Conservation (phyloP, 1,140 invertebrate species). For the Lamellibrachia luymesi region DNA sequence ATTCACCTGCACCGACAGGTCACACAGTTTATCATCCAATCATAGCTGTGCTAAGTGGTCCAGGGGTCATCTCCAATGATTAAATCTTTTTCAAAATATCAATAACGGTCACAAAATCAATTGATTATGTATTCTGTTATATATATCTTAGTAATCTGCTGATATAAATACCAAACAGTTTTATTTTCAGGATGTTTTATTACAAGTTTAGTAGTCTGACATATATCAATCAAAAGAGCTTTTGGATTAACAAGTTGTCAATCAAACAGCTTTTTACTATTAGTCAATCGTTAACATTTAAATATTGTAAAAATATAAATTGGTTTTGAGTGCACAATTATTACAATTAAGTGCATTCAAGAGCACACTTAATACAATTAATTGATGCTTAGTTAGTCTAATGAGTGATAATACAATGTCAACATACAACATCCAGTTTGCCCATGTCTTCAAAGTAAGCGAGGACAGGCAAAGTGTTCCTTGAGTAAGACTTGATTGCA, state of each 20-base stretch:
- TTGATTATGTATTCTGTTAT: too few relatives aligned
- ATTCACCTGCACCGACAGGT: neutral
- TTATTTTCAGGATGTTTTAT: neutral
- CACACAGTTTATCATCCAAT: neutral
- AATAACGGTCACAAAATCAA: too few relatives aligned
- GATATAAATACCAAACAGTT: too few relatives aligned
- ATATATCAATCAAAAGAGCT: too few relatives aligned
- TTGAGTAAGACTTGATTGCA: neutral
- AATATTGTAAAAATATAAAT: neutral
- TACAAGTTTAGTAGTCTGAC: too few relatives aligned
- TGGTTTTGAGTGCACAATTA: neutral
- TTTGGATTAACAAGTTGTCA: too few relatives aligned
- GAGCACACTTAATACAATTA: neutral
- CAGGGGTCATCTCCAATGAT: too few relatives aligned
- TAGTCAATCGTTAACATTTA: too few relatives aligned
- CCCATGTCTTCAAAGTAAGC: slow-evolving; percentile 14
- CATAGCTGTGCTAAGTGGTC: neutral
- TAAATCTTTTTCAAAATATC: too few relatives aligned
- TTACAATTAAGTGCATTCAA: neutral
- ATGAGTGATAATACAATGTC: neutral
- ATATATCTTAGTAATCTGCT: too few relatives aligned
- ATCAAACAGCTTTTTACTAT: too few relatives aligned
- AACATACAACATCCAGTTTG: slow-evolving; percentile 1
- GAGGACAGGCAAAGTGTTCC: slow-evolving; percentile 8
- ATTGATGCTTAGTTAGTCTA: neutral